Evolutionary conservation across 2,113 vertebrate species (phyloP), one percentile per base, ranked within the genome.

Genomic region (Athene noctua): DNA sequence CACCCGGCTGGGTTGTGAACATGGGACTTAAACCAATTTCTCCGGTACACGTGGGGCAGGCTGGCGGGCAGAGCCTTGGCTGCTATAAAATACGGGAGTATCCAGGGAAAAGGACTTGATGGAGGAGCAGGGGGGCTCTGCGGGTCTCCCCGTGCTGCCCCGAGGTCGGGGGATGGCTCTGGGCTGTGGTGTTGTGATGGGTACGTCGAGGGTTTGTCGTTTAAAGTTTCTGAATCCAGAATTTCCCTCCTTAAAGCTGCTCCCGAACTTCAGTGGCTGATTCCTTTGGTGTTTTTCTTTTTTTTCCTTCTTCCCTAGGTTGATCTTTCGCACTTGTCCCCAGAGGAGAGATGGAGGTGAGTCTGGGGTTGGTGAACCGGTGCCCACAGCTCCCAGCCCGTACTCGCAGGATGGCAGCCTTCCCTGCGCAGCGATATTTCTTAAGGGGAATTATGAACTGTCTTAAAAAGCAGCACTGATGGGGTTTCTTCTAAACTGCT

Each of bases 291-390:
- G 4, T 13, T 30, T 54, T 95, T 34, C 72, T 10, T 40, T 40
- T 42, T 97, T 95, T 47, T 90, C 85, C 74, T 95, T 46, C 44
- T 46, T 46, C 84, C 95, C 20, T 85, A 99, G 99, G 97, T 99
- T 11, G 99, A 99, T 82, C 94, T 99, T 83, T 99, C 99, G 9
- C 98, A 99, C 88, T 98, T 99, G 65, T 99, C 99, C 72, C 99
- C 99, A 15, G 99, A 99, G 72, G 99, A 99, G 90, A 98, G 98
- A 95, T 99, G 99, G 99, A 99, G 99, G 99, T 99, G 92, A 98
- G 99, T 55, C 42, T 66, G 63, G 12, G 46, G 9, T 34, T 29
- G 30, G 13, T 47, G 72, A 19, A 32, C 32, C 26, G 11, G 2
- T 12, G n/a, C 27, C 12, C 12, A 22, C 15, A 34, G 55, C 68